Percentiles rank a stretch among this genome's conserved stretches.
These are phyloP conservation scores for Trematocara marginatum DNA, from an alignment of 2,113 vertebrate species.

Conservation along the genomic window DNA sequence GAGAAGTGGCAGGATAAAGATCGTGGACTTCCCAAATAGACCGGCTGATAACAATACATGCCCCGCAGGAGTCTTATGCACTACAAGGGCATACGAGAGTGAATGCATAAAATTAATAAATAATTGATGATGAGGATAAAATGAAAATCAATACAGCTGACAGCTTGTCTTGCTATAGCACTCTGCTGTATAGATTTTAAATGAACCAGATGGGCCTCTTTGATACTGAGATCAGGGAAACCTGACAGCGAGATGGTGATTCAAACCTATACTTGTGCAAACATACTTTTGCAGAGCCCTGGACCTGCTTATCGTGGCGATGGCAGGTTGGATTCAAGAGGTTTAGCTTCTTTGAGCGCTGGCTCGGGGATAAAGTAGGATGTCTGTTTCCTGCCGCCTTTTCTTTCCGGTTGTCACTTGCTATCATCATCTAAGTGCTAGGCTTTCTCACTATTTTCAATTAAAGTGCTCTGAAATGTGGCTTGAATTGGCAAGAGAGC, in stretches of 20 bases:
- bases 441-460: conserved; percentile 47
- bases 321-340: conserved; percentile 23
- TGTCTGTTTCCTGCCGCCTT: conserved; percentile 30
- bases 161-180: conserved; percentile 8
- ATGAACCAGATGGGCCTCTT: conserved; percentile 32
- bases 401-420: conserved; percentile 26
- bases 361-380: conserved; percentile 19
- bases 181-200: conserved; percentile 40
- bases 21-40: background rate
- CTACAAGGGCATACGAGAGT: background rate
- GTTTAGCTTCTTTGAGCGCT: conserved; percentile 11
- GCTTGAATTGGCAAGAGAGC: conserved; percentile 14
- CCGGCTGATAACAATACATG: background rate
- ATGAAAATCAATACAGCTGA: conserved; percentile 54
- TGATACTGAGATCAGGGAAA: background rate
- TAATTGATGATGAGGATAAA: conserved; percentile 50
- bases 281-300: conserved; percentile 5
- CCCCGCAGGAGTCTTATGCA: conserved; percentile 7
- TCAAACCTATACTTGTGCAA: background rate
- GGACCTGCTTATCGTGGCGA: conserved; percentile 1
- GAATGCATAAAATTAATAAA: conserved; percentile 50
- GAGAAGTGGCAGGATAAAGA: background rate
- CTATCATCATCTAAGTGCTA: conserved; percentile 25
- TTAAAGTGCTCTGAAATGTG: conserved; percentile 41
- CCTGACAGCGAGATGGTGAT: conserved; percentile 5